These are phyloP conservation scores for Telenomus remus DNA, from an alignment of 1,140 invertebrate genomes.

Conservation along the genomic window DNA sequence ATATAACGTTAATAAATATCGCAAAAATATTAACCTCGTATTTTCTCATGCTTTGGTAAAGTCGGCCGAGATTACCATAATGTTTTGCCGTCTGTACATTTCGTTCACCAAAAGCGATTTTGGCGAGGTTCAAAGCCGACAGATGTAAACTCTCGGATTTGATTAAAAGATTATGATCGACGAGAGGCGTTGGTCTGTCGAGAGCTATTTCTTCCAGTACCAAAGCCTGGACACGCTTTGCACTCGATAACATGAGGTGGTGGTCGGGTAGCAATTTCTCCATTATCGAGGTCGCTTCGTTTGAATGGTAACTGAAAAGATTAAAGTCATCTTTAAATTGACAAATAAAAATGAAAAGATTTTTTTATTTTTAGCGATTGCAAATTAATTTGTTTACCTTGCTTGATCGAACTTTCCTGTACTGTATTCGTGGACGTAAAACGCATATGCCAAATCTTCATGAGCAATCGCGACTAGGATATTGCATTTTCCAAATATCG, in stretches of 20 bases:
- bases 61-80: constrained; percentile 92
- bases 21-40: constrained; percentile 79
- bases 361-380: too few species aligned
- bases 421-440: constrained; percentile 93
- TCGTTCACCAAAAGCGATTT: constrained; percentile 89
- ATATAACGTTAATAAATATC: too few species aligned
- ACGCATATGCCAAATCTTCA: constrained; percentile 93
- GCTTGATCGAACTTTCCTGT: constrained; percentile 89
- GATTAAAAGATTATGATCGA: constrained; percentile 77
- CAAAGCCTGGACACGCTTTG: constrained; percentile 92
- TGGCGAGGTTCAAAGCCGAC: constrained; percentile 84
- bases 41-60: constrained; percentile 94
- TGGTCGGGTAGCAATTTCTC: constrained; percentile 85
- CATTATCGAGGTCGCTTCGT: constrained; percentile 89
- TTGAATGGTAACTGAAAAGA: constrained; percentile 82
- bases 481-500: constrained; percentile 89
- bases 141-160: constrained; percentile 90
- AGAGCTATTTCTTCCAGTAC: constrained; percentile 95
- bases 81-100: constrained; percentile 97
- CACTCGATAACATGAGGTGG: constrained; percentile 90
- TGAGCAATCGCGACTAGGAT: constrained; percentile 90
- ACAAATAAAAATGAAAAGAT: not conserved
- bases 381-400: constrained; percentile 67
- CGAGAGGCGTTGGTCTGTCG: constrained; percentile 77
- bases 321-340: not conserved